Percentiles rank a stretch among this genome's conserved stretches.
These are phyloP conservation scores for Pycnomerus fuliginosus DNA, from an alignment of 2,888 invertebrate genomes.

Conservation along the genomic window DNA sequence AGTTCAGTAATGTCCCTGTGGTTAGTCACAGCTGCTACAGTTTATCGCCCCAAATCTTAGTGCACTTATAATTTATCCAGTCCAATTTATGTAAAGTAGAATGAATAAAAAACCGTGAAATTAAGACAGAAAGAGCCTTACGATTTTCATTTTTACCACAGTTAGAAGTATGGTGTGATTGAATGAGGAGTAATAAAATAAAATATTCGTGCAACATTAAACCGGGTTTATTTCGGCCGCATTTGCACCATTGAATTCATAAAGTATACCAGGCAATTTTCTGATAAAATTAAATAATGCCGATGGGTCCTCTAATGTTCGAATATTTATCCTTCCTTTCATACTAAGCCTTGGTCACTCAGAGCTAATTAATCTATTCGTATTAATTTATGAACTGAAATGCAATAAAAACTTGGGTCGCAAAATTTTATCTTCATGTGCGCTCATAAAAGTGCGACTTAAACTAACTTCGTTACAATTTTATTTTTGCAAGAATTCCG, in stretches of 20 bases:
- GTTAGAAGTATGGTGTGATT: not conserved
- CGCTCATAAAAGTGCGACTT: conserved; percentile 7
- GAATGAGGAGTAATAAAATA: conserved; percentile 1
- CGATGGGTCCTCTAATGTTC: too few species aligned
- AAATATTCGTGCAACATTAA: conserved; percentile 2
- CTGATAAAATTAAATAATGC: conserved; percentile 3
- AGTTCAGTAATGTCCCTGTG: conserved; percentile 19
- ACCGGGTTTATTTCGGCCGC: conserved; percentile 1
- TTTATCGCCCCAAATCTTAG: conserved; percentile 19
- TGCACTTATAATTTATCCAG: conserved; percentile 17
- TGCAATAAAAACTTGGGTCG: conserved; percentile 9
- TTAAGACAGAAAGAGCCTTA: conserved; percentile 13
- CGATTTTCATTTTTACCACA: conserved; percentile 6
- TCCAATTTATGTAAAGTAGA: conserved; percentile 13
- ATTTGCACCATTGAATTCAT: not conserved
- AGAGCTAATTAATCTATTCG: too few species aligned
- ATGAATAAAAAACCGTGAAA: conserved; percentile 16
- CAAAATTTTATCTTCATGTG: conserved; percentile 12
- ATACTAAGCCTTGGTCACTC: too few species aligned
- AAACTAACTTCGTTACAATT: conserved; percentile 8
- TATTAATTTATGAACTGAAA: conserved; percentile 9
- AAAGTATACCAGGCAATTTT: conserved; percentile 1
- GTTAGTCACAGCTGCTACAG: conserved; percentile 20
- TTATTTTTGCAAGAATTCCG: conserved; percentile 7
- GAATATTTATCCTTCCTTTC: too few species aligned